Evolutionary conservation across 2,113 vertebrate species (phyloP), one percentile per base, ranked within the genome.

Genomic region (Cichladusa arquata): DNA sequence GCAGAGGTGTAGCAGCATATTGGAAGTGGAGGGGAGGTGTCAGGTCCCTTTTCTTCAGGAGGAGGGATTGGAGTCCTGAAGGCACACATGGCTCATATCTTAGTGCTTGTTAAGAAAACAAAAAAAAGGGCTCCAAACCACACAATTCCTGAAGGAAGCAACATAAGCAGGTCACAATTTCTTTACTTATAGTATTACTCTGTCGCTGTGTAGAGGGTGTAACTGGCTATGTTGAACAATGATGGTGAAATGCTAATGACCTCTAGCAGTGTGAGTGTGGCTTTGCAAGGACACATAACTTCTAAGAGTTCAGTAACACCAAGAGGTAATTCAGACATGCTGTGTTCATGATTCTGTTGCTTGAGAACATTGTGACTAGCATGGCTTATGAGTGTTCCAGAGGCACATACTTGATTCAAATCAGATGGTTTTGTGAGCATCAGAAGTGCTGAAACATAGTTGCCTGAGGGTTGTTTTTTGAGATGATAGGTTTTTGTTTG

Each of bases 151-250:
- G 25, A 72, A 81, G 50, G 50, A 40, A 73, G 17, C 40, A n/a
- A 10, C 5, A 2, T 29, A n/a, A 62, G 8, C 38, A 33, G 23
- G 26, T 71, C 2, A 1, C n/a, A 29, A 66, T 80, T n/a, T 53
- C 24, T 45, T 85, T 65, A 48, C 7, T 80, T 45, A 5, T 8
- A 12, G 24, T 53, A 6, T 78, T 56, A 5, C 5, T 28, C 23
- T 73, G 19, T 60, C 26, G 26, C 14, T 48, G 0, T 33, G 19
- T 12, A 54, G 66, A n/a, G 11, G 5, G 8, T 14, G 2, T 71
- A 28, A 33, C 14, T 2, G 20, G 14, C 14, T 28, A 0, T 29
- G 11, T 53, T 38, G 42, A 44, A 5, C 17, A 40, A 1, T 4
- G 29, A 15, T 51, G 44, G 44, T 54, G 18, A 64, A 54, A 42